These are phyloP conservation scores for Saccostrea cuccullata DNA, from an alignment of 1,140 invertebrate species.

Conservation along the genomic window DNA sequence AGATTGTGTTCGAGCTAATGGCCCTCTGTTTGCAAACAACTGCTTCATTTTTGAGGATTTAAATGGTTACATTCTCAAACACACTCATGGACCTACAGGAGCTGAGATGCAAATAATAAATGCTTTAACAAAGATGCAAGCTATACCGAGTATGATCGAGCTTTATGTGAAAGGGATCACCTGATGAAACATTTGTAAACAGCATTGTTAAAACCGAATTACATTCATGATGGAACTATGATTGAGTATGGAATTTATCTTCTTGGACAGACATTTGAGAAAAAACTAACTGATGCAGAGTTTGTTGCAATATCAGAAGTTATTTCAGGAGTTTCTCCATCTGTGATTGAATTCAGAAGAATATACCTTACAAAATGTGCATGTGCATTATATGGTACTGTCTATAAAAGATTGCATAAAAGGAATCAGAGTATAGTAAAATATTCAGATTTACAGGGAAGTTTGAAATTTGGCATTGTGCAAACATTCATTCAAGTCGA, in stretches of 20 bases:
- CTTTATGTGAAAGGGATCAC: constrained; percentile 18
- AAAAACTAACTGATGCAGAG: neutral
- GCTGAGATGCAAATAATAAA: constrained; percentile 37
- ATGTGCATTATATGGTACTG: neutral
- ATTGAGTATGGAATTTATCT: neutral
- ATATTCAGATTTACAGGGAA: neutral
- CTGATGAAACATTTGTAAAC: constrained; percentile 2
- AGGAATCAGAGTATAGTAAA: neutral
- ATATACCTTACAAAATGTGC: neutral
- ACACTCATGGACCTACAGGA: constrained; percentile 39
- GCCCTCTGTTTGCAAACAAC: constrained; percentile 44
- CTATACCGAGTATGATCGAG: constrained; percentile 2
- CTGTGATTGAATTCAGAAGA: neutral
- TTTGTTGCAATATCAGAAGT: neutral
- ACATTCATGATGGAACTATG: neutral
- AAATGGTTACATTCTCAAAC: constrained; percentile 40
- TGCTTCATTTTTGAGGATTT: constrained; percentile 49
- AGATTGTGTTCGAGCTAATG: constrained; percentile 47
- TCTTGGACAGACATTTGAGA: neutral
- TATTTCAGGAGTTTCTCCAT: neutral
- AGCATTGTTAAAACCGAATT: neutral
- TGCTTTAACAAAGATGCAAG: constrained; percentile 45
- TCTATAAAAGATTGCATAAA: neutral
- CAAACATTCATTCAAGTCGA: neutral
- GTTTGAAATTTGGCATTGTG: neutral